Evolutionary conservation across 1,140 invertebrate species (phyloP), one percentile per base, ranked within the genome.

Genomic region (Drosophila neocordata): DNA sequence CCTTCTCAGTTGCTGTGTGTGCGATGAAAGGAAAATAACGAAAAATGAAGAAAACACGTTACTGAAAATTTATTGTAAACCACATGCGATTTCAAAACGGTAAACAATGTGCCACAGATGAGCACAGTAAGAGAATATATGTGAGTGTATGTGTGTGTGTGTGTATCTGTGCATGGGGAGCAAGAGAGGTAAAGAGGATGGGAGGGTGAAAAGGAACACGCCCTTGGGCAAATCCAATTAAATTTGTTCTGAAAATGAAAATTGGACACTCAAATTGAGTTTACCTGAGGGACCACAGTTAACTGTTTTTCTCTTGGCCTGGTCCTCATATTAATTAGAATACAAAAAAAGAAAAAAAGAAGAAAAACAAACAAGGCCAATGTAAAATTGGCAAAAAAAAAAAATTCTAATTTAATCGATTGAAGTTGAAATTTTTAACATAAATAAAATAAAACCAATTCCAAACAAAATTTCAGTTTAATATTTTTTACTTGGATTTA

Each of bases 41-140:
- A 15, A 72, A 63, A 63, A 65, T 65, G 61, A 60, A 27, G 48
- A 35, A 75, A 74, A 57, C 64, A 57, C 64, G 71, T 62, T 82
- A 81, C 79, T 74, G 73, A 62, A 81, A 77, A 82, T 77, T 81
- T 81, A 77, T 81, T 81, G 73, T 81, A 73, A 77, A 55, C 79
- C 79, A 82, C 69, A 80, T 82, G 62, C 73, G 53, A 81, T 77
- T 81, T 67, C 62, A 69, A 82, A 81, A 70, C 48, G 73, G 69
- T 80, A 77, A 81, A 78, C 79, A 81, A 81, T 77, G 62, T 73
- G 61, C 65, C 72, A 22, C 35, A 52, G 48, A 35, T 44, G 57
- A 48, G 48, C 8, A 34, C 6, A 58, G 7, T n/a, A 27, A 44
- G 24, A 12, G 15, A 35, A 38, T 13, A n/a, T 27, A 6, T 0